Conservation (phyloP, 2,888 invertebrate genomes). For the Deilephila porcellus region DNA sequence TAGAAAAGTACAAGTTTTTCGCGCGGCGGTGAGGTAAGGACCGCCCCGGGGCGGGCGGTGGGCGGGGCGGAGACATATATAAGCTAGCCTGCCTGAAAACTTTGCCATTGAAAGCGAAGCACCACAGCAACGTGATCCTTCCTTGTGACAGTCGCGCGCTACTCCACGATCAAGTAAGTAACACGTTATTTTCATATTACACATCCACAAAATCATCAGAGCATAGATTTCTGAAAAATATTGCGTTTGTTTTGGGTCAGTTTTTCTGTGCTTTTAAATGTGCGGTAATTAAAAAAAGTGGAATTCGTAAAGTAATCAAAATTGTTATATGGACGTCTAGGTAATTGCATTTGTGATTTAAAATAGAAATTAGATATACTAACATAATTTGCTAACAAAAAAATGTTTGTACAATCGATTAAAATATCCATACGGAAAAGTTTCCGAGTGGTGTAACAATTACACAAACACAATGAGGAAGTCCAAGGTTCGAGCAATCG, state of each 20-base stretch:
- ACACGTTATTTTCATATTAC: conserved; percentile 4
- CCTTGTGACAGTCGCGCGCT: conserved; percentile 49
- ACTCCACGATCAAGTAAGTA: conserved; percentile 55
- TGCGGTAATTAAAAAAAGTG: too few relatives aligned
- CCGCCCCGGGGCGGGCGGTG: conserved; percentile 73
- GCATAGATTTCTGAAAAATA: too few relatives aligned
- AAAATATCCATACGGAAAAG: neutral
- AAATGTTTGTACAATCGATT: neutral
- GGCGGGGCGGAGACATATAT: conserved; percentile 79
- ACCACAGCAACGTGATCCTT: conserved; percentile 64
- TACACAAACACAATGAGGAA: neutral
- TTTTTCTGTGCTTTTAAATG: too few relatives aligned
- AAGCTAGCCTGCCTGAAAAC: conserved; percentile 73
- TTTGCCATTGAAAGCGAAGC: conserved; percentile 79
- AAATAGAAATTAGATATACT: neutral
- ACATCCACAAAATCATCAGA: neutral
- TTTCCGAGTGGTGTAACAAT: neutral
- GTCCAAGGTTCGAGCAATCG: neutral
- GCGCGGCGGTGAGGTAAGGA: conserved; percentile 51
- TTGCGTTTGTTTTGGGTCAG: too few relatives aligned
- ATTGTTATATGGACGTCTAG: too few relatives aligned
- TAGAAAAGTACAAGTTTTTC: conserved; percentile 47
- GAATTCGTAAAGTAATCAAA: too few relatives aligned
- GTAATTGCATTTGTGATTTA: neutral
- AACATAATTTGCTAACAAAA: too few relatives aligned